Evolutionary conservation across 2,113 vertebrate genomes (phyloP).

Genomic region (Malurus cyaneus): DNA sequence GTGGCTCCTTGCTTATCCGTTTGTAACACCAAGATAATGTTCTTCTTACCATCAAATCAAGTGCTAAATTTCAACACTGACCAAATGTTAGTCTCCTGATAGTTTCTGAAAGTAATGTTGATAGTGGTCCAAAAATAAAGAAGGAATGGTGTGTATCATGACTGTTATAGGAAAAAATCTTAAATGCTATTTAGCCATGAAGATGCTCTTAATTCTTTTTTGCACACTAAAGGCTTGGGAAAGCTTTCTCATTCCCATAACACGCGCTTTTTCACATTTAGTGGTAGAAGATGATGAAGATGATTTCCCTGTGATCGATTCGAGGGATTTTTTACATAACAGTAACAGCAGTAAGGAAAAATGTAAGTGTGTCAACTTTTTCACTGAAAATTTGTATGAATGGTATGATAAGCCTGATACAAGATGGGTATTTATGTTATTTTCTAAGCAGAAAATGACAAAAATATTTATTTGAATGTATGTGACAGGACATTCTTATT

Average conservation of each 20-base stretch:
- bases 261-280: constrained; percentile 63
- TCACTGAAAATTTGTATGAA: neutral
- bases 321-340: constrained; percentile 86
- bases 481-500: neutral
- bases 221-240: neutral
- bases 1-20: neutral
- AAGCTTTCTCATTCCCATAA: neutral
- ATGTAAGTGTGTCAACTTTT: constrained; percentile 73
- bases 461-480: neutral
- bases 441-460: neutral
- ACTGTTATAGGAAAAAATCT: neutral
- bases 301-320: constrained; percentile 86
- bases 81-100: neutral
- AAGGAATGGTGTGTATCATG: neutral
- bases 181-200: neutral
- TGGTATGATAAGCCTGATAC: neutral
- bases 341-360: constrained; percentile 90
- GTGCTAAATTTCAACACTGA: neutral
- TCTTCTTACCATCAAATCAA: neutral
- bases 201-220: neutral
- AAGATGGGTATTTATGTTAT: neutral
- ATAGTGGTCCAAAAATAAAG: neutral
- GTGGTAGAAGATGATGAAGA: constrained; percentile 93
- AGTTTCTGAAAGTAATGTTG: neutral
- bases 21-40: neutral